Conservation (phyloP, 2,888 invertebrate genomes). For the Cryptus armator region DNA sequence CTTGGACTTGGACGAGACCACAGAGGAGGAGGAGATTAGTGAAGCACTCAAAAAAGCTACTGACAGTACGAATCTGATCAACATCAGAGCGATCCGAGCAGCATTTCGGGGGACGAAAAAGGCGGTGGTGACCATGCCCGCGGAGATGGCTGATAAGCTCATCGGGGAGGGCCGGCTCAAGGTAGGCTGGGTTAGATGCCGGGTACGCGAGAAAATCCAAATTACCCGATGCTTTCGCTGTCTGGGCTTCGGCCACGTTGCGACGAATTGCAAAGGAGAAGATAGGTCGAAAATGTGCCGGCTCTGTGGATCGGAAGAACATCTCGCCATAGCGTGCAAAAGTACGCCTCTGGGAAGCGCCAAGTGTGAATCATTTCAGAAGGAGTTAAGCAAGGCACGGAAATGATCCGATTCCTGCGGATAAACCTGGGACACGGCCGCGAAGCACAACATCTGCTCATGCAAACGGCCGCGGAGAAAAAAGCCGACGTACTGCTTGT, state of each 20-base stretch:
- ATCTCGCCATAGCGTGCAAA: conserved; percentile 62
- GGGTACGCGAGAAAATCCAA: conserved; percentile 56
- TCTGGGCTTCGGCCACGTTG: conserved; percentile 64
- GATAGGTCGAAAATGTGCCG: conserved; percentile 64
- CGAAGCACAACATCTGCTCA: too few species aligned
- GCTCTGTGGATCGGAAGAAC: conserved; percentile 67
- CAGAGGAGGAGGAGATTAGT: conserved; percentile 48
- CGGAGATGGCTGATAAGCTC: conserved; percentile 7
- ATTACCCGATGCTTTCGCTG: conserved; percentile 66
- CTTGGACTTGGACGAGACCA: conserved; percentile 51
- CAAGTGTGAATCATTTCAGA: too few species aligned
- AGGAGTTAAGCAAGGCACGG: too few species aligned
- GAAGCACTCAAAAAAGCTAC: conserved; percentile 24
- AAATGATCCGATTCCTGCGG: too few species aligned
- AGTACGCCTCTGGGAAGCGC: conserved; percentile 40
- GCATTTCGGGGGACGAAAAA: too few species aligned
- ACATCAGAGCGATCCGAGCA: conserved; percentile 45
- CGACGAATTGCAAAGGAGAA: conserved; percentile 61
- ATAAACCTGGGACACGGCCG: too few species aligned
- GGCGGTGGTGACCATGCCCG: too few species aligned
- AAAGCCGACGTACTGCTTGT: too few species aligned
- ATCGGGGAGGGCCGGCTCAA: conserved; percentile 44
- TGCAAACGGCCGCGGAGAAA: too few species aligned
- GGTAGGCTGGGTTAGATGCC: conserved; percentile 52
- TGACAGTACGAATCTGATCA: conserved; percentile 12